These are phyloP conservation scores for Tonatia bakeri DNA, from an alignment of 2,113 vertebrate genomes.

Conservation along the genomic window DNA sequence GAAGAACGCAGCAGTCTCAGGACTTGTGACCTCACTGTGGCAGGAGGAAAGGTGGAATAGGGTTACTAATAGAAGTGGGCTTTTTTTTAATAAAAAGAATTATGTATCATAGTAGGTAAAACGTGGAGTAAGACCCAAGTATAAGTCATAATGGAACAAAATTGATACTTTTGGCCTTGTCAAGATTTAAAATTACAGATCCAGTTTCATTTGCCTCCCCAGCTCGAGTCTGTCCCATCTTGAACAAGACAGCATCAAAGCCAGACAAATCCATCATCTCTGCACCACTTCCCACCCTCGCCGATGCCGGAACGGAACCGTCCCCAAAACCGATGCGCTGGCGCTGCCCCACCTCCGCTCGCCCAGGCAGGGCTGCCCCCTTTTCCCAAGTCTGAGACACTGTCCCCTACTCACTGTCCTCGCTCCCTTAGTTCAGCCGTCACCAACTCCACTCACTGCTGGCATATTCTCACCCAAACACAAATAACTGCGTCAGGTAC, in stretches of 20 bases:
- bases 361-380: accelerated
- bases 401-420: background rate
- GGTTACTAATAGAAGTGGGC: too few species aligned
- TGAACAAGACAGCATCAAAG: background rate
- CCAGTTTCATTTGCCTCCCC: background rate
- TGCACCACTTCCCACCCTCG: background rate
- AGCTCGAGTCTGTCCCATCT: background rate
- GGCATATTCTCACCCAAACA: background rate
- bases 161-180: background rate
- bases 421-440: too few species aligned
- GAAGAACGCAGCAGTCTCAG: background rate
- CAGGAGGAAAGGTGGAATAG: background rate
- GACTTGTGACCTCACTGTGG: background rate
- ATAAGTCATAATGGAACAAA: background rate
- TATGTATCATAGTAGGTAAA: background rate
- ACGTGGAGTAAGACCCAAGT: background rate
- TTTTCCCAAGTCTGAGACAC: background rate
- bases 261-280: background rate
- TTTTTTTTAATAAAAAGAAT: background rate
- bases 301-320: background rate
- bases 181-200: background rate
- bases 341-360: background rate
- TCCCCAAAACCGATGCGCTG: background rate
- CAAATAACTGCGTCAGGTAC: background rate
- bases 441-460: background rate